Evolutionary conservation across 2,888 invertebrate species (phyloP), one percentile per base, ranked within the genome.

Genomic region (Lochmaea capreae): DNA sequence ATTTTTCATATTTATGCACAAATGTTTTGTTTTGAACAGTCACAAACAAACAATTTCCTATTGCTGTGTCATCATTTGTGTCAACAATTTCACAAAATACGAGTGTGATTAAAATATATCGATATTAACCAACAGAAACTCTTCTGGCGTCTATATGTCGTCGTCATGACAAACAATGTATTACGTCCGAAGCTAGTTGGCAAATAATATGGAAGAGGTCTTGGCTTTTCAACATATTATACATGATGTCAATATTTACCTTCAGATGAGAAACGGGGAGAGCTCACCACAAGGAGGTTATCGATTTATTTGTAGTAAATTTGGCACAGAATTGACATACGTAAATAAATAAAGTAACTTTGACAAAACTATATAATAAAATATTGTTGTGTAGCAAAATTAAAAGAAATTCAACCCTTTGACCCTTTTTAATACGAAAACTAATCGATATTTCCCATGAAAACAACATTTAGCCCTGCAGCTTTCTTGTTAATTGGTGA

Each of bases 241-340:
- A 33, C 33, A 59, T 5, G 33, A 14, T 26, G 59, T 59, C n/a
- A 59, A 59, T 59, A 59, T 59, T 59, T 59, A 59, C 59, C 33
- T 59, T 59, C 9, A 9, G 26, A 58, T 58, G 26, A 26, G 10
- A 9, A 58, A n/a, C 12, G 26, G 22, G 14, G 12, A 8, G 1
- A 39, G 33, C 33, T 39, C 33, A 39, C 0, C 8, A 9, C 33
- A 39, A 39, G 8, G 22, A 58, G 57, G 11, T 58, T 58, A 58
- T 22, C 57, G 11, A 58, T 58, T 57, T 18, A n/a, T 59, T 33
- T 59, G 59, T 26, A 26, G n/a, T n/a, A n/a, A n/a, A n/a, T n/a
- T n/a, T n/a, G n/a, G n/a, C n/a, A n/a, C n/a, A n/a, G n/a, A n/a
- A n/a, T n/a, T n/a, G n/a, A n/a, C n/a, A n/a, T n/a, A n/a, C n/a